phyloP scores from a whole-genome alignment of 1,140 invertebrate species.

The Penaeus vannamei region DNA sequence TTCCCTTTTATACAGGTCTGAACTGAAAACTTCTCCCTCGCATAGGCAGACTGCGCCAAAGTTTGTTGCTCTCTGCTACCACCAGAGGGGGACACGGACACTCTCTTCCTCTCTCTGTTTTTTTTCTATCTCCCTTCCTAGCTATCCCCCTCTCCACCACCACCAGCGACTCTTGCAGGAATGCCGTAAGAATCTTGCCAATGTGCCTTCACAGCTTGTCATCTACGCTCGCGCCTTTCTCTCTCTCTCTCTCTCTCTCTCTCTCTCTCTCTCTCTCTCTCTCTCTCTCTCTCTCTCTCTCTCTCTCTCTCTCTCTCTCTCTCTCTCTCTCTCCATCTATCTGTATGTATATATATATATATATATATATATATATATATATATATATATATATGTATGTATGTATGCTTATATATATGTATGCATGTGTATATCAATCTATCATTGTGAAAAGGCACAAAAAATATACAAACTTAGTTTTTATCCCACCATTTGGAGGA shows the following conservation, averaged over 20 bases:
- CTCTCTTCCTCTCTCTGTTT: constrained; percentile 9
- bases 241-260: constrained; percentile 5
- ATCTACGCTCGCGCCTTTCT: background rate
- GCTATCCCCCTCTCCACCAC: background rate
- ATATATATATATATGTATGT: constrained; percentile 7
- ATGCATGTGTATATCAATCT: background rate
- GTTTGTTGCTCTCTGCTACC: too few relatives aligned
- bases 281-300: background rate
- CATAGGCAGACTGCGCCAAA: too few relatives aligned
- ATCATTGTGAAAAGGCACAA: too few relatives aligned
- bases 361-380: background rate
- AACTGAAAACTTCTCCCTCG: too few relatives aligned
- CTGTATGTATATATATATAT: background rate
- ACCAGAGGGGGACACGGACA: background rate
- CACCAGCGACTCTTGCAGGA: too few relatives aligned
- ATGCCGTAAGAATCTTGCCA: background rate
- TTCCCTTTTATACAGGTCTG: too few relatives aligned
- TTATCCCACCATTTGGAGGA: too few relatives aligned
- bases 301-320: constrained; percentile 1
- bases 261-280: background rate
- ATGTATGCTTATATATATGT: constrained; percentile 6
- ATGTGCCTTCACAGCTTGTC: background rate
- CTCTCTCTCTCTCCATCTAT: background rate
- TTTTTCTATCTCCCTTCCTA: background rate
- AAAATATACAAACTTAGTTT: too few relatives aligned